These are phyloP conservation scores for Pituophis catenifer DNA, from an alignment of 2,113 vertebrate genomes.

Conservation along the genomic window DNA sequence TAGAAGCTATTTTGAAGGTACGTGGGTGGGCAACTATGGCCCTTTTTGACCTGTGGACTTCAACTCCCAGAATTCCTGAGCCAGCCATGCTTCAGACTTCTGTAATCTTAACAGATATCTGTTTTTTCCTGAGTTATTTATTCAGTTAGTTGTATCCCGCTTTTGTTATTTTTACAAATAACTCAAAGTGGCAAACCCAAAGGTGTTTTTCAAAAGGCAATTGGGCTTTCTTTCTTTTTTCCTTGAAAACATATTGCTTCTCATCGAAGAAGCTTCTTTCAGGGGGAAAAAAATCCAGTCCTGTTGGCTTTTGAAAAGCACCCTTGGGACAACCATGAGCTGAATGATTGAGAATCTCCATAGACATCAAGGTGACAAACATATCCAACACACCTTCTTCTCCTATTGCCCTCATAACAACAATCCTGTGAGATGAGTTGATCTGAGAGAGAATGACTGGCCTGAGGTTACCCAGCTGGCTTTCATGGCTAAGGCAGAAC, in stretches of 20 bases:
- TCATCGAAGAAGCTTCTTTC: background rate
- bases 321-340: background rate
- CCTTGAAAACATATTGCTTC: background rate
- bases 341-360: background rate
- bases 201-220: background rate
- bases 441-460: background rate
- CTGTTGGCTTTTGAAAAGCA: background rate
- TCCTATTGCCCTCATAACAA: background rate
- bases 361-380: background rate
- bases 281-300: background rate
- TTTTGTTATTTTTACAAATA: background rate
- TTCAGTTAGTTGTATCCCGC: background rate
- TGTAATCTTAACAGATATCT: background rate
- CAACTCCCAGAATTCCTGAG: background rate
- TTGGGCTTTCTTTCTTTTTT: background rate
- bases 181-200: background rate
- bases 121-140: background rate
- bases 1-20: background rate
- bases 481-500: background rate
- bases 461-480: background rate
- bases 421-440: no score
- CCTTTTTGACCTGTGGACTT: background rate
- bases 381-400: background rate
- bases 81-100: background rate
- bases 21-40: background rate